Evolutionary conservation across 2,113 vertebrate genomes (phyloP).

Genomic region (Cathartes aura): DNA sequence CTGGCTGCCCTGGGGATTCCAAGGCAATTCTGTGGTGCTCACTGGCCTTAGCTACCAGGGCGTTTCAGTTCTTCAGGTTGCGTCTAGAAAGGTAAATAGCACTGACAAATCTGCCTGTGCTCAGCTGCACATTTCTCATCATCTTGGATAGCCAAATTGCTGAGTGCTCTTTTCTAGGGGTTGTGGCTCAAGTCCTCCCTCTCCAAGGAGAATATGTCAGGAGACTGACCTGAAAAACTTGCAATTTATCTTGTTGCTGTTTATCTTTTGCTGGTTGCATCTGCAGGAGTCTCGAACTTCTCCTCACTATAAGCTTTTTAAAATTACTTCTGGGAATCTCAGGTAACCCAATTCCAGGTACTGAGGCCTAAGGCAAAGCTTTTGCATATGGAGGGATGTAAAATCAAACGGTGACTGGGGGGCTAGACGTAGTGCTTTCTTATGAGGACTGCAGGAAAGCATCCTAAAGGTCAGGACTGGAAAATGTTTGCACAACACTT

Average conservation of each 20-base stretch:
- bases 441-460: neutral
- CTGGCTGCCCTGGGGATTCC: neutral
- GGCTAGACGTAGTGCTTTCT: fast-evolving
- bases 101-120: neutral
- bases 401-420: neutral
- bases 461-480: neutral
- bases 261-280: neutral
- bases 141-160: neutral
- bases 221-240: neutral
- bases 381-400: neutral
- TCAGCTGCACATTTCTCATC: neutral
- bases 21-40: neutral
- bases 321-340: neutral
- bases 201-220: neutral
- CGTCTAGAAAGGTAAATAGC: neutral
- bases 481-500: neutral
- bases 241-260: neutral
- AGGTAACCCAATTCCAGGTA: neutral
- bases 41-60: neutral
- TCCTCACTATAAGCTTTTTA: neutral
- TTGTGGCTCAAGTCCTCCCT: neutral
- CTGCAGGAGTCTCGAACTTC: neutral
- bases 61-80: neutral
- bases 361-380: neutral
- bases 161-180: neutral